phyloP scores from a whole-genome alignment of 2,113 vertebrate genomes.

The Pygoscelis adeliae region DNA sequence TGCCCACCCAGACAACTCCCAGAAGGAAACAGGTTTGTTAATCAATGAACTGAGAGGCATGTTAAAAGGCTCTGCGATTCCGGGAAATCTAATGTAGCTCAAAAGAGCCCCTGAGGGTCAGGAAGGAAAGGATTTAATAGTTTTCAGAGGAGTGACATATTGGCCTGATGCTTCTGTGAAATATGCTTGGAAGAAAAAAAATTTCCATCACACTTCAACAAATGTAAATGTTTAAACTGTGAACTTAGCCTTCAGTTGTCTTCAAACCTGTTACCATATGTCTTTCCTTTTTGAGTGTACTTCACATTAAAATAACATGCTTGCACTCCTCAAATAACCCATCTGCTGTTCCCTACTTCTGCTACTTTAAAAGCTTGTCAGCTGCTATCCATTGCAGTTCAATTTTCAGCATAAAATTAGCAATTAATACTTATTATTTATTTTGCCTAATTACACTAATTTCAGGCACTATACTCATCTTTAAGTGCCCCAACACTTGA shows the following conservation, averaged over 20 bases:
- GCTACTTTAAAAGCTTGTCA: constrained; percentile 64
- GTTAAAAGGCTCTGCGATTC: neutral
- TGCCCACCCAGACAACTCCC: neutral
- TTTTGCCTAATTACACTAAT: constrained; percentile 12
- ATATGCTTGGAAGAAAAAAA: constrained; percentile 54
- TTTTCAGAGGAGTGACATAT: constrained; percentile 18
- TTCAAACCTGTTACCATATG: constrained; percentile 68
- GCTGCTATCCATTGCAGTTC: constrained; percentile 41
- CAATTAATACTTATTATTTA: constrained; percentile 39
- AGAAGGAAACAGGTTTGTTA: neutral
- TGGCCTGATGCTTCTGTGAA: constrained; percentile 25
- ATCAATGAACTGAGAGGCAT: neutral
- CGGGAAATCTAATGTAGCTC: neutral
- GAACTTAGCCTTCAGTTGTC: constrained; percentile 61
- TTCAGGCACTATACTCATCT: neutral
- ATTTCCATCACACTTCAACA: constrained; percentile 59
- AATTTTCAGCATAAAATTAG: constrained; percentile 19
- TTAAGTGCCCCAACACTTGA: neutral
- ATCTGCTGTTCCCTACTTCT: constrained; percentile 42
- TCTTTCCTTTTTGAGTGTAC: constrained; percentile 61
- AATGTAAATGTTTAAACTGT: constrained; percentile 72
- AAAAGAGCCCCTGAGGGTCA: neutral
- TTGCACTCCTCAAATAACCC: constrained; percentile 65
- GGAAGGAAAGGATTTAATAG: constrained; percentile 8
- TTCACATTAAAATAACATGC: constrained; percentile 70